A percentile compares a stretch with the other conserved stretches of the same genome.
phyloP scores from a whole-genome alignment of 2,113 vertebrate genomes.

The Hippocampus barbouri region DNA sequence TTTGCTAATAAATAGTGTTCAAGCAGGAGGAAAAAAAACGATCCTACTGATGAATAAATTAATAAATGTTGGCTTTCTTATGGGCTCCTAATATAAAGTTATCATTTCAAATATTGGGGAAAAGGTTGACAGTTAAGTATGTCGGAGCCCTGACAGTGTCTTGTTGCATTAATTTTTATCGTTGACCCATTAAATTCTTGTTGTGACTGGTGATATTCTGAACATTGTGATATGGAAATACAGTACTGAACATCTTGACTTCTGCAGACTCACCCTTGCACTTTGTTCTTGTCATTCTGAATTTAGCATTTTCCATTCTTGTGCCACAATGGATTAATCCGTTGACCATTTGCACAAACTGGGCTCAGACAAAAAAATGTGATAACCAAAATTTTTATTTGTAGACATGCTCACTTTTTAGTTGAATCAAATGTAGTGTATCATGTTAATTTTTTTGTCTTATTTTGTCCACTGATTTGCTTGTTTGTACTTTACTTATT shows the following conservation, averaged over 20 bases:
- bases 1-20: not conserved
- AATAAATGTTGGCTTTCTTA: not conserved
- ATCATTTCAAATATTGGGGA: not conserved
- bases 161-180: not conserved
- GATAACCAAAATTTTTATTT: no score
- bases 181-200: not conserved
- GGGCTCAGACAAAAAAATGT: not conserved
- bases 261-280: not conserved
- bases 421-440: not conserved
- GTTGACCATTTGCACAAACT: not conserved
- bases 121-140: not conserved
- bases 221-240: slow-evolving; percentile 1
- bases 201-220: slow-evolving; percentile 1
- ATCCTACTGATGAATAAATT: not conserved
- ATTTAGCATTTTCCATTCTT: not conserved
- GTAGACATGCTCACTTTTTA: not conserved
- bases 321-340: not conserved
- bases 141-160: not conserved
- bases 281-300: not conserved
- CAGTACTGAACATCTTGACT: not conserved
- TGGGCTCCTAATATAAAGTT: not conserved
- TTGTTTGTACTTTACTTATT: no score
- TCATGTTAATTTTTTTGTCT: not conserved
- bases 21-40: not conserved
- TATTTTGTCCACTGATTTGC: not conserved